Evolutionary conservation across 1,140 invertebrate species (phyloP).

Genomic region (Papilio glaucus): DNA sequence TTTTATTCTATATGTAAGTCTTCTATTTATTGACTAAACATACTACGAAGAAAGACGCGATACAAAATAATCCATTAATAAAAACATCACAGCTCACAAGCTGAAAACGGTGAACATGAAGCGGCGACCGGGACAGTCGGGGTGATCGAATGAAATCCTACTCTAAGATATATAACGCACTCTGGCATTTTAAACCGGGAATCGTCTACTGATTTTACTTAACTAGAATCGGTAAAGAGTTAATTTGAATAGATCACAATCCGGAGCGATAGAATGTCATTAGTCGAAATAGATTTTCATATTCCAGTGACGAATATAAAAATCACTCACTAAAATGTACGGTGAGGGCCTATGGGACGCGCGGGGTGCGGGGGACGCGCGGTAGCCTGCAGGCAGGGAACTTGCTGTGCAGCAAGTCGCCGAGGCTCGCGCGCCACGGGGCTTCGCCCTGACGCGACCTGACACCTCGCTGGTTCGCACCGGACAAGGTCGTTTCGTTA

Average conservation of each 20-base stretch:
- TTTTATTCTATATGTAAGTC: constrained; percentile 18
- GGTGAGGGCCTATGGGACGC: constrained; percentile 54
- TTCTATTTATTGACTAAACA: constrained; percentile 61
- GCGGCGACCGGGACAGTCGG: constrained; percentile 54
- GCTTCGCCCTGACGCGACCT: constrained; percentile 45
- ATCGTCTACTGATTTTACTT: constrained; percentile 42
- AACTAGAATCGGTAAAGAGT: constrained; percentile 44
- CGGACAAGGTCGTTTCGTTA: constrained; percentile 65
- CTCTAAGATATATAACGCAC: constrained; percentile 32
- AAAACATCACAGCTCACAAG: constrained; percentile 78
- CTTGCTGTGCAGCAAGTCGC: constrained; percentile 82
- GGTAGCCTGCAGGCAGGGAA: constrained; percentile 72
- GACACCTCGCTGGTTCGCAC: constrained; percentile 52
- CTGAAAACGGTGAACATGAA: constrained; percentile 65
- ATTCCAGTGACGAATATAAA: constrained; percentile 73
- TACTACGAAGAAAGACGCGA: constrained; percentile 64
- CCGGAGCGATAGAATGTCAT: constrained; percentile 55
- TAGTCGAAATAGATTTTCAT: constrained; percentile 82
- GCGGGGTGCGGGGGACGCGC: constrained; percentile 57
- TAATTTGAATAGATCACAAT: constrained; percentile 47
- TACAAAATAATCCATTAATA: constrained; percentile 65
- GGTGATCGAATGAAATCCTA: constrained; percentile 69
- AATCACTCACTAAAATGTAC: constrained; percentile 77
- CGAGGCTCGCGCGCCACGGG: constrained; percentile 66
- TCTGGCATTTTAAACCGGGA: constrained; percentile 35